Evolutionary conservation across 1,140 invertebrate species (phyloP).

Genomic region (Tetranychus urticae): DNA sequence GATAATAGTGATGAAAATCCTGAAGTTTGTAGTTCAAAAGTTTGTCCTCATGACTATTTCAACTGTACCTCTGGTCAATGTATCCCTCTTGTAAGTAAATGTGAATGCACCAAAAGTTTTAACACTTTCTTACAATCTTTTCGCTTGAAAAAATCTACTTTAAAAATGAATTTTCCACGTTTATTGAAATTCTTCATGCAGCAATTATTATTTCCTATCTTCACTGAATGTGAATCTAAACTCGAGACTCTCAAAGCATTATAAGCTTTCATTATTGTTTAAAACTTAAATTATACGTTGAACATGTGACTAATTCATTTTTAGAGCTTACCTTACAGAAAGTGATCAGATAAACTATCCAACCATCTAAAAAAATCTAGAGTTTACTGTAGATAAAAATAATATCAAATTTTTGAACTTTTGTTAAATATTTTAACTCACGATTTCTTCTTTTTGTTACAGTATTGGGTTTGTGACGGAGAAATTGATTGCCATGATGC

Average conservation of each 20-base stretch:
- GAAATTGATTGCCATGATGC: slow-evolving; percentile 26
- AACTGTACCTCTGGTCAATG: slow-evolving; percentile 21
- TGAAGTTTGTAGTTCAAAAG: slow-evolving; percentile 30
- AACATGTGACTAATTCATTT: no score
- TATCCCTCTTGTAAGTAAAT: slow-evolving; percentile 40
- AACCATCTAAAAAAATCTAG: no score
- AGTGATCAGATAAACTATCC: no score
- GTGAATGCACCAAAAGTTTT: slow-evolving; percentile 36
- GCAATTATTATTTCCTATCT: no score
- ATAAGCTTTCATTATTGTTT: no score
- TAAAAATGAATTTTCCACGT: slow-evolving; percentile 54
- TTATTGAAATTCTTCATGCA: no score
- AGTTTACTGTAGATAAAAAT: no score
- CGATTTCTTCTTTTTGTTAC: slow-evolving; percentile 25
- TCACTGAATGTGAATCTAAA: no score
- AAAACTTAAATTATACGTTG: no score
- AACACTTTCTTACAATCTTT: slow-evolving; percentile 12
- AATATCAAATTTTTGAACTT: slow-evolving; percentile 15
- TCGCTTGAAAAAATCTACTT: slow-evolving; percentile 67
- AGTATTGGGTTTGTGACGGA: slow-evolving; percentile 42
- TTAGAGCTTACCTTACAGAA: no score
- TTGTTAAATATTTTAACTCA: slow-evolving; percentile 73
- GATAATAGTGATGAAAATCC: slow-evolving; percentile 35
- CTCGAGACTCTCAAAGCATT: no score
- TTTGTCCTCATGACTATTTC: slow-evolving; percentile 26